Base-by-base conservation (phyloP, 1,140 invertebrate species). In the Saccostrea glomerata region DNA sequence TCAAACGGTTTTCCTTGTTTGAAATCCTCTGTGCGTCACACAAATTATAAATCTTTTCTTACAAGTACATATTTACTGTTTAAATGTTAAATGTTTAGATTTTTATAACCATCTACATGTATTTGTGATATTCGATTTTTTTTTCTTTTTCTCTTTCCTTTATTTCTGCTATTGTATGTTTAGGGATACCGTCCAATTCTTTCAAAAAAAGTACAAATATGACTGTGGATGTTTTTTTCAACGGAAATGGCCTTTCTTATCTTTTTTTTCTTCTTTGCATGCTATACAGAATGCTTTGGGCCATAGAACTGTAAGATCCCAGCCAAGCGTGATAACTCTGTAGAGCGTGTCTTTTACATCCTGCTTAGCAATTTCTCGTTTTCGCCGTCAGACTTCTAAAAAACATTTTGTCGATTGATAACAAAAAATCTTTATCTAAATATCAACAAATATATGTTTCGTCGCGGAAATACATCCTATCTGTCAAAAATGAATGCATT, bases 21-120 rank as follows among this genome's bases (percentile, higher is more conserved):
- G 30, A 77, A 77, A 77, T 77, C 70, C 25, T 30, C 11, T 36
- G 70, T 77, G 70, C 70, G 70, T 77, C 70, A 77, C 25, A 77
- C 70, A 17, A 77, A 77, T 20, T n/a, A 23, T 66, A 66, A 23
- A 66, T 66, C 20, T 20, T 66, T 66, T 36, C 60, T 17, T 20
- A 66, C 17, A 66, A 66, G 60, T 66, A 66, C 60, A 63, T 63
- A 47, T 47, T 47, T 47, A 11, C 47, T 47, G 60, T 23, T 15
- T 20, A 66, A 20, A 66, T 66, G 47, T 47, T 7, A 47, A 47
- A 9, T 6, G 47, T 47, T 6, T 47, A 47, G 47, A 47, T 47
- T 47, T 47, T 47, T 6, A 47, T 6, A 36, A 36, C 30, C 30
- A 36, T 36, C 30, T 36, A 36, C 30, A 36, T 36, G 1, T 36